phyloP scores from a whole-genome alignment of 2,888 invertebrate genomes.

The Heliothis peltigera region DNA sequence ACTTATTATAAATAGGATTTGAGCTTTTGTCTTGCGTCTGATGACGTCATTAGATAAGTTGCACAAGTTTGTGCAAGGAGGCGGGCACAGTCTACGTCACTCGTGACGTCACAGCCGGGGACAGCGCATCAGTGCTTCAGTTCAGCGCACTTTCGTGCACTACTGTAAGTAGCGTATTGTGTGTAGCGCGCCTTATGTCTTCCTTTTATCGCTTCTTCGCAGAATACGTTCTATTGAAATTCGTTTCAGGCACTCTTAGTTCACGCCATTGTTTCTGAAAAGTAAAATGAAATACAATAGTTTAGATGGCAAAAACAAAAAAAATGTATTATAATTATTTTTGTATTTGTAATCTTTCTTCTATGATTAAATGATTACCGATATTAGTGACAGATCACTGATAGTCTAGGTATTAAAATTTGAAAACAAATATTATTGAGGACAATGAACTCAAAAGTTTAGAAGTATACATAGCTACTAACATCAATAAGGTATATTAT shows the following conservation, averaged over 20 bases:
- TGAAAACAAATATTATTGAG: no score
- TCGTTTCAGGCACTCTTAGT: slow-evolving; percentile 82
- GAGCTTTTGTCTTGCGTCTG: slow-evolving; percentile 36
- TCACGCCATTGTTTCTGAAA: slow-evolving; percentile 87
- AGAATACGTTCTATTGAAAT: slow-evolving; percentile 62
- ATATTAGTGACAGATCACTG: no score
- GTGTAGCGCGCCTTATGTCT: slow-evolving; percentile 29
- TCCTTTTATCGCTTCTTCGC: slow-evolving; percentile 54
- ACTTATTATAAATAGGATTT: slow-evolving; percentile 50
- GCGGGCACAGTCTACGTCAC: slow-evolving; percentile 1
- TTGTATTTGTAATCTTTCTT: no score
- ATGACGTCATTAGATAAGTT: slow-evolving; percentile 11
- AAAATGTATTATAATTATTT: no score
- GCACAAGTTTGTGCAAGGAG: slow-evolving; percentile 25
- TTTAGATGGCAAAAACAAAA: not conserved
- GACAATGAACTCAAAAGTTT: no score
- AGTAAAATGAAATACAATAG: not conserved
- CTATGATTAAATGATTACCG: no score
- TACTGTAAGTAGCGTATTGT: slow-evolving; percentile 30
- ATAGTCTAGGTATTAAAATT: no score
- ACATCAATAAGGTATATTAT: no score
- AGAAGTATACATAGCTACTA: no score
- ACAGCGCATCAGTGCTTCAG: slow-evolving; percentile 27
- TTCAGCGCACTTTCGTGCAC: slow-evolving; percentile 11
- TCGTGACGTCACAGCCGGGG: not conserved